Base-by-base conservation (phyloP, 2,888 invertebrate species). In the Cheilosia impressa region DNA sequence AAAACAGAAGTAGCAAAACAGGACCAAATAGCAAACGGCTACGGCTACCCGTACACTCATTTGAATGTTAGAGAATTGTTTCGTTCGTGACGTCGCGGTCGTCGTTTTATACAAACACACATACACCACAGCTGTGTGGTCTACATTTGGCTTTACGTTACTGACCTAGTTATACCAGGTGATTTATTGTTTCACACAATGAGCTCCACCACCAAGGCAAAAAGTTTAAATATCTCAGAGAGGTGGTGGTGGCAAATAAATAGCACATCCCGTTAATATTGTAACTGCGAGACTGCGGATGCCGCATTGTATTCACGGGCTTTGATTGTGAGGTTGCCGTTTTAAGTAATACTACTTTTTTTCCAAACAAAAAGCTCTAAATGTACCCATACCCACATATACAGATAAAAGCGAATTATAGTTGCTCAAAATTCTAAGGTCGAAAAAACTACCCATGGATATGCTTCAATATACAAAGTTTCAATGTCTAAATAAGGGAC, bases 121-220 rank as follows among this genome's bases (percentile, higher is more conserved):
- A 7, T 6, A 6, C 15, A 53, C 78, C 62, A 53, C 69, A 75
- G 65, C 85, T 79, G 27, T 87, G 75, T 9, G 83, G 83, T 77
- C 71, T 84, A 75, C 66, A 68, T 66, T 62, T 38, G 75, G 47
- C 80, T 72, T 72, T 45, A 68, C 75, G 57, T 87, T 77, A 69
- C 79, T 87, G 79, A 80, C 84, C 87, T 45, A 83, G 78, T 83
- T 87, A 78, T 68, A 55, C 62, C 47, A 53, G 75, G 66, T 87
- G 85, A 84, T 79, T 87, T 87, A 79, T 76, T 84, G 84, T 87
- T 84, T 76, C 69, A 89, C 90, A 87, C 87, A 83, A 83, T 87
- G 65, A 82, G 78, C 69, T 38, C 43, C 52, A 62, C 63, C 76
- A 75, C 58, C 57, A 76, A 83, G 68, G 73, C 68, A 84, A 66